phyloP scores from a whole-genome alignment of 2,113 vertebrate species.

The Anser brachyrhynchus region DNA sequence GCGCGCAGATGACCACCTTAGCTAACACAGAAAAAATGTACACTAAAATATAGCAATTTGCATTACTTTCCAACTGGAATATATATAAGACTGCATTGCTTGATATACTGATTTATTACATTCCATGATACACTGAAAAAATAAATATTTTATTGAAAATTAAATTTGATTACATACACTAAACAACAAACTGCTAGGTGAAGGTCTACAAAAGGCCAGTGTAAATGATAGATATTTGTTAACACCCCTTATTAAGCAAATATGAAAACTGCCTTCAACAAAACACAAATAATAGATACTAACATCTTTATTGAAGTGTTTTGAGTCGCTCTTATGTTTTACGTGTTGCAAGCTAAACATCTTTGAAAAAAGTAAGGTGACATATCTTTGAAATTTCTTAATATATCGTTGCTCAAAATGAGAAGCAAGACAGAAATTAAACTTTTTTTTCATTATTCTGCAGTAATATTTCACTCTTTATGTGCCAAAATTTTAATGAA shows the following conservation, averaged over 20 bases:
- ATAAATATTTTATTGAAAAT: constrained; percentile 49
- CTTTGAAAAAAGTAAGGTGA: background rate
- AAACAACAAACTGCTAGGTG: background rate
- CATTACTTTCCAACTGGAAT: constrained; percentile 7
- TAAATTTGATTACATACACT: constrained; percentile 31
- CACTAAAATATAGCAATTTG: constrained; percentile 16
- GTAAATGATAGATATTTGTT: constrained; percentile 29
- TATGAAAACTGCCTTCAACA: constrained; percentile 57
- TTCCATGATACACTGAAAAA: background rate
- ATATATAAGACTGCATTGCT: background rate
- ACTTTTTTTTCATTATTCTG: constrained; percentile 54
- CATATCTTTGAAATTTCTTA: background rate
- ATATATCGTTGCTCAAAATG: constrained; percentile 32
- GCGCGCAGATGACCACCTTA: background rate
- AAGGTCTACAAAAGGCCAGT: background rate
- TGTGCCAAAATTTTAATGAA: constrained; percentile 37
- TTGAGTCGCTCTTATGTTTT: background rate
- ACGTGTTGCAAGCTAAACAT: background rate
- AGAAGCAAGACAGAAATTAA: background rate
- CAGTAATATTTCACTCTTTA: constrained; percentile 34
- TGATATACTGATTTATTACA: constrained; percentile 23
- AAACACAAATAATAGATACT: constrained; percentile 45
- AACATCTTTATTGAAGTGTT: constrained; percentile 27
- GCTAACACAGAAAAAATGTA: background rate
- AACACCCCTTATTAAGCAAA: background rate